These are phyloP conservation scores for Brachylomia viminalis DNA, from an alignment of 2,888 invertebrate genomes.

Conservation along the genomic window DNA sequence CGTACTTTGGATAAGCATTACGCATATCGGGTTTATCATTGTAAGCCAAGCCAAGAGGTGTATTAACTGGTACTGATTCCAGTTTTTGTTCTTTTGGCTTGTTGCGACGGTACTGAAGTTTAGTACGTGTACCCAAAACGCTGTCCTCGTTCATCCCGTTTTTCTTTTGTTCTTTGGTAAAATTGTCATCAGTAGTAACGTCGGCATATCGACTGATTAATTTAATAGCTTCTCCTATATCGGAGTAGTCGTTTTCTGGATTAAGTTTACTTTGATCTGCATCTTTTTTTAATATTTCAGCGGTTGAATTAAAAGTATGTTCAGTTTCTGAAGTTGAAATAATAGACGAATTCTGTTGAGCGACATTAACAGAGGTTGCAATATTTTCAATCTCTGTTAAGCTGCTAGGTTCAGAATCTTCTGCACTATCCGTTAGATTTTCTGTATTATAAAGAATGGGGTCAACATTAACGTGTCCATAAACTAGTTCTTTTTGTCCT, in stretches of 20 bases:
- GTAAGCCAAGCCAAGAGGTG: conserved; percentile 61
- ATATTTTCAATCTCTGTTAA: conserved; percentile 61
- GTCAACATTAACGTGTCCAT: conserved; percentile 86
- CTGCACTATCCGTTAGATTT: conserved; percentile 66
- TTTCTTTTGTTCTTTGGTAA: conserved; percentile 84
- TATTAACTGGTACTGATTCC: conserved; percentile 63
- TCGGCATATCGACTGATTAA: conserved; percentile 88
- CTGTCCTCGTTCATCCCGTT: conserved; percentile 79
- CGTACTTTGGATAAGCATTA: conserved; percentile 74
- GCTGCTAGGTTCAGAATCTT: conserved; percentile 61
- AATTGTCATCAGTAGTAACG: conserved; percentile 88
- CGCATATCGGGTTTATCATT: conserved; percentile 64
- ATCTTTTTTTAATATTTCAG: conserved; percentile 76
- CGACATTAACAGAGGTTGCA: conserved; percentile 61
- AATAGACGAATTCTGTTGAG: conserved; percentile 42
- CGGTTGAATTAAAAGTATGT: conserved; percentile 61
- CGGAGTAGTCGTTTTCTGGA: conserved; percentile 87
- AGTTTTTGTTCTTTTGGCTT: conserved; percentile 78
- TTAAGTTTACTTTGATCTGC: conserved; percentile 83
- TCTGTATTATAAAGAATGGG: conserved; percentile 80
- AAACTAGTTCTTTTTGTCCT: conserved; percentile 87
- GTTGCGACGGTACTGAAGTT: conserved; percentile 85
- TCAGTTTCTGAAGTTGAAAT: conserved; percentile 48
- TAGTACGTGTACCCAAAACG: conserved; percentile 86
- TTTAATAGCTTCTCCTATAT: conserved; percentile 88